Percentiles rank a stretch among this genome's conserved stretches.
phyloP scores from a whole-genome alignment of 2,797 vertebrate species.

The Mormyrops boulengeri region DNA sequence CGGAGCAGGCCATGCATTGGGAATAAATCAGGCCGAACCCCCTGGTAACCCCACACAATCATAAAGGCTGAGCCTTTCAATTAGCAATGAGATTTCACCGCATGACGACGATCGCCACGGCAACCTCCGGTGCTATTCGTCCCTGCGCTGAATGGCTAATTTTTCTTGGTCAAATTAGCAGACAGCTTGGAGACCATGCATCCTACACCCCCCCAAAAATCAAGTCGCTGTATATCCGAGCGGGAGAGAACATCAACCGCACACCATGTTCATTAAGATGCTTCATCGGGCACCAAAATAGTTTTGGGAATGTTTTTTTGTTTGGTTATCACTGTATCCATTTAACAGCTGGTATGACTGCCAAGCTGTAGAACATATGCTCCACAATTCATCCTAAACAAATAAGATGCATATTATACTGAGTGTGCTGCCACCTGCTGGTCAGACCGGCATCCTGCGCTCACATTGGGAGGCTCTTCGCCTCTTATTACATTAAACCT shows the following conservation, averaged over 20 bases:
- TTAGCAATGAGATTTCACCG: background rate
- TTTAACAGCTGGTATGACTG: background rate
- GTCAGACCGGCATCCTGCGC: background rate
- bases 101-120: background rate
- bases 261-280: background rate
- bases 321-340: background rate
- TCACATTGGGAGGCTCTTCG: background rate
- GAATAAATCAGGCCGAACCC: background rate
- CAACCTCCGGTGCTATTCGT: background rate
- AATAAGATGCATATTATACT: background rate
- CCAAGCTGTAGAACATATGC: background rate
- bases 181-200: background rate
- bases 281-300: background rate
- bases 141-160: background rate
- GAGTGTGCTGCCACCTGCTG: background rate
- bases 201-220: background rate
- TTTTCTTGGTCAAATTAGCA: background rate
- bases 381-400: background rate
- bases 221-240: background rate
- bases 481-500: background rate
- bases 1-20: background rate
- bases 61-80: constrained; percentile 2
- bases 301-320: background rate
- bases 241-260: background rate
- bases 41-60: background rate